Conservation (phyloP, 2,888 invertebrate genomes). For the Hypomecis punctinalis region DNA sequence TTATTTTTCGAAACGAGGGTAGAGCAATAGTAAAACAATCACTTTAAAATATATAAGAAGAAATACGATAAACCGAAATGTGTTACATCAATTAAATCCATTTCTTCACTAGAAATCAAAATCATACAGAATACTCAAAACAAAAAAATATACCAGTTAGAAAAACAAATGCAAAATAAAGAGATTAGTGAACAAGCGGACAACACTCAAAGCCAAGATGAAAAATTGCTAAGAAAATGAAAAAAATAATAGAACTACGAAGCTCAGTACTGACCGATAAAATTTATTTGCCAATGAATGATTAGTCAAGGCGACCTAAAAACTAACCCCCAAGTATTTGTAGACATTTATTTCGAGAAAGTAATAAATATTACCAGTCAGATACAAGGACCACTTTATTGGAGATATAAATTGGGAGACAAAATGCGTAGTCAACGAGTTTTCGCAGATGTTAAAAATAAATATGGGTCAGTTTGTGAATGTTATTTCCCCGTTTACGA, state of each 20-base stretch:
- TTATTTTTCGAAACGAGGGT: too few species aligned
- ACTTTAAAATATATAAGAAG: too few species aligned
- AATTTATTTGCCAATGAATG: slow-evolving; percentile 19
- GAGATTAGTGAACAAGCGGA: too few species aligned
- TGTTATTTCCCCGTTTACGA: slow-evolving; percentile 24
- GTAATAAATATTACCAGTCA: slow-evolving; percentile 37
- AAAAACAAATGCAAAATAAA: too few species aligned
- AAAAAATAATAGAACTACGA: neutral
- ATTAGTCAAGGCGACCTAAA: slow-evolving; percentile 23
- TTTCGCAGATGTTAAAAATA: slow-evolving; percentile 24
- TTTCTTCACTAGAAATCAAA: too few species aligned
- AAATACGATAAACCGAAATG: too few species aligned
- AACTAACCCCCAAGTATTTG: slow-evolving; percentile 22
- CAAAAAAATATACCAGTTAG: too few species aligned
- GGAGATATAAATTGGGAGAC: slow-evolving; percentile 38
- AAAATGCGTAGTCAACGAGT: slow-evolving; percentile 31
- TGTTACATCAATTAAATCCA: too few species aligned
- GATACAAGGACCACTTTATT: slow-evolving; percentile 40
- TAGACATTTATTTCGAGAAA: slow-evolving; percentile 30
- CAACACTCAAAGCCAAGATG: too few species aligned
- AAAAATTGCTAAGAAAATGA: neutral
- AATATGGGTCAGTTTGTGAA: slow-evolving; percentile 31
- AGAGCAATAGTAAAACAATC: too few species aligned
- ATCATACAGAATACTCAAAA: too few species aligned
- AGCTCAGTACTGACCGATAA: neutral